phyloP scores from a whole-genome alignment of 2,888 invertebrate genomes.

The Ferdinandea cuprea region DNA sequence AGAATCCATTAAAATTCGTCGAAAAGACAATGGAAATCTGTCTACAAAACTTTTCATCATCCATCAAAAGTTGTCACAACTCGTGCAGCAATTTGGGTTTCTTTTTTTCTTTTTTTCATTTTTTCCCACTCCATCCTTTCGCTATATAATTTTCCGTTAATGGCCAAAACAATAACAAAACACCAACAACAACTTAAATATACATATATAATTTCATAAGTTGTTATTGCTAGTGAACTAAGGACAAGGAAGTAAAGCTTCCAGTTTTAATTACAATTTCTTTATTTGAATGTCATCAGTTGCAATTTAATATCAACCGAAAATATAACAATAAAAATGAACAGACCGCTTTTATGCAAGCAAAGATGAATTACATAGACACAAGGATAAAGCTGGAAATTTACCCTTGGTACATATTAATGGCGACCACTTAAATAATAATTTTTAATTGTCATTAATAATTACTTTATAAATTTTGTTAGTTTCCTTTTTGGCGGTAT shows the following conservation, averaged over 20 bases:
- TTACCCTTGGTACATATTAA: conserved; percentile 8
- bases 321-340: conserved; percentile 3
- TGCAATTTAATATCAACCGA: conserved; percentile 16
- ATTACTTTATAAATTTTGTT: conserved; percentile 37
- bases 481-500: background rate
- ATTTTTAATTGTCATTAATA: conserved; percentile 60
- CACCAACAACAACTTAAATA: background rate
- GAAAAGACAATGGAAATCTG: conserved; percentile 43
- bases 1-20: conserved; percentile 50
- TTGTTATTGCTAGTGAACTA: conserved; percentile 30
- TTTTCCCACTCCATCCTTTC: background rate
- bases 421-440: conserved; percentile 44
- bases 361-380: background rate
- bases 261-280: conserved; percentile 32
- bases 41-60: conserved; percentile 46
- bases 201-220: conserved; percentile 28
- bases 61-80: conserved; percentile 51
- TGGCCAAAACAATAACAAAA: conserved; percentile 26
- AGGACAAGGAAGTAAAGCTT: conserved; percentile 23
- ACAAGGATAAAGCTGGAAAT: background rate
- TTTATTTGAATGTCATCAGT: conserved; percentile 28
- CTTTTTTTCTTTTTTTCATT: background rate
- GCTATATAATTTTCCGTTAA: conserved; percentile 43
- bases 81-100: conserved; percentile 9
- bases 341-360: background rate